Percentiles rank a stretch among this genome's conserved stretches.
Evolutionary conservation across 2,888 invertebrate genomes (phyloP).

Genomic region (Himalopsyche japonica): DNA sequence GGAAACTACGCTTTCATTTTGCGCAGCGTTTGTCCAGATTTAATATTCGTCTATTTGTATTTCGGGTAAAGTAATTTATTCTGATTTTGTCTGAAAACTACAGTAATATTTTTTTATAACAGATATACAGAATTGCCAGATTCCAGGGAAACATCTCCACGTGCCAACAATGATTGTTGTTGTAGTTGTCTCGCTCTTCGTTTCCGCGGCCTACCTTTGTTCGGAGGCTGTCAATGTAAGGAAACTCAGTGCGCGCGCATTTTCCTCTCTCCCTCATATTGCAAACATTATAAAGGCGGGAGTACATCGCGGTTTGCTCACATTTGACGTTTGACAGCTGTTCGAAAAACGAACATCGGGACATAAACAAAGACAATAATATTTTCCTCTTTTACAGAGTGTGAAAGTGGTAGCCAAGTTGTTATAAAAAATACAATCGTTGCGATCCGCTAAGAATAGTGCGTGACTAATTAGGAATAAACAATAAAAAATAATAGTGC

Average conservation of each 20-base stretch:
- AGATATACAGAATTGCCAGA: neutral
- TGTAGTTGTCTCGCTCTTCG: slow-evolving; percentile 20
- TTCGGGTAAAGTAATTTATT: neutral
- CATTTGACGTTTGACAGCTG: slow-evolving; percentile 41
- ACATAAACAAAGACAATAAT: neutral
- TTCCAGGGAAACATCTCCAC: slow-evolving; percentile 25
- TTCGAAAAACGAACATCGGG: slow-evolving; percentile 24
- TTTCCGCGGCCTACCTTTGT: slow-evolving; percentile 19
- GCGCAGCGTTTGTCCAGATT: neutral
- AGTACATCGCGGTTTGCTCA: slow-evolving; percentile 7
- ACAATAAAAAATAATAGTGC: neutral
- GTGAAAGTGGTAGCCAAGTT: slow-evolving; percentile 26
- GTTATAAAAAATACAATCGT: neutral
- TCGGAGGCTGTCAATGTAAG: neutral
- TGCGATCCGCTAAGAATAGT: neutral
- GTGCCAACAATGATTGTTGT: slow-evolving; percentile 27
- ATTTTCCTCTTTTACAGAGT: neutral
- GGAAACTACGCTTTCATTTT: neutral
- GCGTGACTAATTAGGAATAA: neutral
- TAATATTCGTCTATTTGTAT: neutral
- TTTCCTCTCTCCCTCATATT: slow-evolving; percentile 14
- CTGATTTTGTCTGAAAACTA: neutral
- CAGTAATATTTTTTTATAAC: neutral
- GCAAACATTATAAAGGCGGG: slow-evolving; percentile 24
- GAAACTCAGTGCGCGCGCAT: slow-evolving; percentile 24